These are phyloP conservation scores for Carcharodon carcharias DNA, from an alignment of 2,797 vertebrate genomes.

Conservation along the genomic window DNA sequence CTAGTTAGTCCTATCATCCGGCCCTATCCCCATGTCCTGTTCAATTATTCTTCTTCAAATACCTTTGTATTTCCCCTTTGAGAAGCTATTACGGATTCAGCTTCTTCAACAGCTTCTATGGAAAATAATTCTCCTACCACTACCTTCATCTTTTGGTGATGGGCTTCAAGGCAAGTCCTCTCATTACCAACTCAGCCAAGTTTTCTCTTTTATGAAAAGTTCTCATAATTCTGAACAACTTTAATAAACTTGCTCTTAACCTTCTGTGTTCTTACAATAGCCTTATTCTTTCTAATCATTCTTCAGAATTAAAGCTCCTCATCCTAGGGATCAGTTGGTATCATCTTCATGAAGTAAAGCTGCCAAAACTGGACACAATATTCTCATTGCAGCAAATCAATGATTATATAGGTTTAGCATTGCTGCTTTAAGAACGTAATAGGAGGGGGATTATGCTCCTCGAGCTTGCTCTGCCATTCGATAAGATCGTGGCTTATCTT, in stretches of 20 bases:
- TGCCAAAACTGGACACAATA: not conserved
- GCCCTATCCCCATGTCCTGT: not conserved
- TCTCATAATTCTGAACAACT: not conserved
- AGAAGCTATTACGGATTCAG: not conserved
- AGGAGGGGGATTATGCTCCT: not conserved
- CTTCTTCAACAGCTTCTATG: not conserved
- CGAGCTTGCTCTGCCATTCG: not conserved
- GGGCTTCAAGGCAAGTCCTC: not conserved
- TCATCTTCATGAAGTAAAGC: not conserved
- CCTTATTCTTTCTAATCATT: not conserved
- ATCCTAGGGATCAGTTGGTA: not conserved
- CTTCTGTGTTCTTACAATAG: not conserved
- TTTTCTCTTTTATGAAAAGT: not conserved
- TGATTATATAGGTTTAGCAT: not conserved
- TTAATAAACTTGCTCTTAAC: not conserved
- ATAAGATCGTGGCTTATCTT: not conserved
- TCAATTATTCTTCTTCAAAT: not conserved
- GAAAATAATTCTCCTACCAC: not conserved
- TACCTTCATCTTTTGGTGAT: not conserved
- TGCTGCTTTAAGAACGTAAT: not conserved
- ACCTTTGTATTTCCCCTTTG: not conserved
- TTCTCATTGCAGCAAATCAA: not conserved
- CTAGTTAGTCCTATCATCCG: not conserved
- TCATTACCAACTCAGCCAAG: not conserved
- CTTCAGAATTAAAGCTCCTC: not conserved